Evolutionary conservation across 2,888 invertebrate species (phyloP), one percentile per base, ranked within the genome.

Genomic region (Caenorhabditis sp.): DNA sequence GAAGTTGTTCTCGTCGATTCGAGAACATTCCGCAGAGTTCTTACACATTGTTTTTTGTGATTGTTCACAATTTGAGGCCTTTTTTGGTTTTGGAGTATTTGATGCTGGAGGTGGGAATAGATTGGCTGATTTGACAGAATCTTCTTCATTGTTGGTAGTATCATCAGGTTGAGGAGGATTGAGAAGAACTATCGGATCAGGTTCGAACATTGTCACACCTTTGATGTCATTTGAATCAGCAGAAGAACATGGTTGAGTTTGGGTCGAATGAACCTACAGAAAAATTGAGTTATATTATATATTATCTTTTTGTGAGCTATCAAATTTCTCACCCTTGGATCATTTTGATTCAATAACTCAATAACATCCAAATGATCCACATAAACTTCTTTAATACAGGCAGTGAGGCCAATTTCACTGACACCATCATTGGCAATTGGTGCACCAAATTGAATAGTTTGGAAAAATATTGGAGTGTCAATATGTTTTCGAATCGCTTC

Each of bases 301-400:
- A n/a, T n/a, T n/a, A n/a, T n/a, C n/a, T n/a, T n/a, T n/a, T n/a
- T n/a, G n/a, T n/a, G n/a, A n/a, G n/a, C n/a, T n/a, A n/a, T n/a
- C n/a, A n/a, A n/a, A n/a, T n/a, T n/a, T n/a, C n/a, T 12, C n/a
- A 81, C 80, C 53, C 76, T 64, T 1, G 72, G 62, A 67, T 82
- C 77, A 25, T 70, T 75, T 25, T 58, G 56, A 25, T 59, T 31
- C 17, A 53, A 23, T 49, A 77, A 53, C 1, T 77, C 65, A n/a
- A 82, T 67, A n/a, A 82, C 59, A 38, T 82, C 80, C 21, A 62
- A 21, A 27, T 82, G 75, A 62, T 82, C 79, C 3, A 75, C 75
- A 63, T 79, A 80, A 21, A 75, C 27, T 43, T 77, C 70, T 52
- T 71, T 70, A n/a, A 80, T 21, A 52, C 82, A 82, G 0, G 77